Base-by-base conservation (phyloP, 2,113 vertebrate species). In the Orthonyx spaldingii region DNA sequence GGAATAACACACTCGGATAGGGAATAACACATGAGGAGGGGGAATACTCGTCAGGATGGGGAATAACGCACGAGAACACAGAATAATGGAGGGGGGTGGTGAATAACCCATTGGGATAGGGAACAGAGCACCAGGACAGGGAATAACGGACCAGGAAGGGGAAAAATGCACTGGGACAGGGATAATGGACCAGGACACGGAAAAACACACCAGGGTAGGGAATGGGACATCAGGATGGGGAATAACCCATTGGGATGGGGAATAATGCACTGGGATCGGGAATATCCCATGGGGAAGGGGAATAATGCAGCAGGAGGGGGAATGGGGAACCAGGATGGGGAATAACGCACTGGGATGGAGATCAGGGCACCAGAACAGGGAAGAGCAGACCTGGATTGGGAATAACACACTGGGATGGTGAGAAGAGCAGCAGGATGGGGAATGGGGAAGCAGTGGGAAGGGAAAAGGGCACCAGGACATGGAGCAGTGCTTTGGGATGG, bases 371-470 rank as follows among this genome's bases (percentile, higher is more conserved):
- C 18, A 19, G 53, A 19, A 56, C 7, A 21, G 8, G 53, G 53
- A 56, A 13, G 30, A 33, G 52, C 52, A 19, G 52, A 30, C 28
- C 52, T 53, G 26, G 49, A 27, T 16, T 24, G 26, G 49, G 26
- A 50, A 50, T 15, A 16, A 21, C 27, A 11, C 35, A 12, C 9
- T 8, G 10, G 18, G 47, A 22, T 27, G 9, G 33, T 8, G 42
- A 56, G 12, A 2, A 56, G 44, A 37, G 32, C 46, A 71, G 66
- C 1, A 1, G 37, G 56, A 37, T 46, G 57, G 66, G 41, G 10
- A 64, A 33, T 15, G n/a, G 14, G 49, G 46, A 27, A 64, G 0
- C 0, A 1, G 27, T n/a, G n/a, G 14, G 39, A 0, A 5, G 33
- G 39, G 68, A 18, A 63, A 37, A 44, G 57, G 17, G 13, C 37